Percentiles rank a stretch among this genome's conserved stretches.
Evolutionary conservation across 2,888 invertebrate species (phyloP).

Genomic region (Lathronympha strigana): DNA sequence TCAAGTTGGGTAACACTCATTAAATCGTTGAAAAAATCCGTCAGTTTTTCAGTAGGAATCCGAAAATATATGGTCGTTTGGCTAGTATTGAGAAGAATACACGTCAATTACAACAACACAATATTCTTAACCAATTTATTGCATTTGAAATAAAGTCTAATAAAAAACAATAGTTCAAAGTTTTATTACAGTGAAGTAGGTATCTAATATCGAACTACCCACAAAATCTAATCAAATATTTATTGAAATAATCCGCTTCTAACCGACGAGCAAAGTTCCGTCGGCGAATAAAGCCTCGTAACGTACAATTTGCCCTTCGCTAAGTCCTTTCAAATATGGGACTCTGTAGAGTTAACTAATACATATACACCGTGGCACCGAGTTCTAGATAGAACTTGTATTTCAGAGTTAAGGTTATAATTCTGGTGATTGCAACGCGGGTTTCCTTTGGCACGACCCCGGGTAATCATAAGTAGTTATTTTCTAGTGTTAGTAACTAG

Average conservation of each 20-base stretch:
- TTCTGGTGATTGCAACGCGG: background rate
- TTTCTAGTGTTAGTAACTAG: too few species aligned
- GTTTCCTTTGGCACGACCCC: background rate
- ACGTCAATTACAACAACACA: too few species aligned
- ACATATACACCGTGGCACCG: background rate
- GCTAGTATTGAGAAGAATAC: too few species aligned
- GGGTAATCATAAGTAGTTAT: too few species aligned
- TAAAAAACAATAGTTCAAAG: too few species aligned
- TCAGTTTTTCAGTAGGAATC: too few species aligned
- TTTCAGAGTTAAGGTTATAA: background rate
- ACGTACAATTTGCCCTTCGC: slow-evolving; percentile 4
- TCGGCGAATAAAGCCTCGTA: background rate
- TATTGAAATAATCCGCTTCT: slow-evolving; percentile 2
- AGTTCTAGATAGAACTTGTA: background rate
- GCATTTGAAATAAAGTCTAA: too few species aligned
- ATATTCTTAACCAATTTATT: too few species aligned
- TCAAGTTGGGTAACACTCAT: too few species aligned
- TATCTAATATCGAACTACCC: background rate
- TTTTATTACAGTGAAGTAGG: too few species aligned
- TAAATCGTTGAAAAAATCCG: too few species aligned
- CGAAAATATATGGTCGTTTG: too few species aligned
- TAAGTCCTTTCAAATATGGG: slow-evolving; percentile 2
- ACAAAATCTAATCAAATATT: background rate
- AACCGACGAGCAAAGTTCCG: slow-evolving; percentile 1
- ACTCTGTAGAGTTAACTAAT: background rate